Evolutionary conservation across 37 sponge, comb jelly and placozoan genomes (phyloP), one percentile per base, ranked within the genome.

Genomic region (Bolinopsis microptera): DNA sequence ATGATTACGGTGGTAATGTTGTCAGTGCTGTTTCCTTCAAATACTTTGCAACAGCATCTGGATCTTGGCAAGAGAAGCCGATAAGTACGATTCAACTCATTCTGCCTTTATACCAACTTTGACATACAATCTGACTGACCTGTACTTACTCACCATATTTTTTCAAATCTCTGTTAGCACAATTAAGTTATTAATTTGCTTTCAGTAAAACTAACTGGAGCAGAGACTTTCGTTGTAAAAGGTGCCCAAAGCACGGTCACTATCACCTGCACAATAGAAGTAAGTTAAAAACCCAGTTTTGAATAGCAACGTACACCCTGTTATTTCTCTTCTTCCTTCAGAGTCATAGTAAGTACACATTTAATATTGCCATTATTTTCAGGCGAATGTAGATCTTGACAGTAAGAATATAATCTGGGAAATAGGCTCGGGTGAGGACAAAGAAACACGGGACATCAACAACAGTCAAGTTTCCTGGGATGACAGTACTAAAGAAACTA

Each of bases 1-100:
- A 72, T 72, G 31, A 72, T n/a, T 72, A 72, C 18, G 75, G 75
- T 72, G 75, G 75, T 3, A 28, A 72, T n/a, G 75, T 72, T 30
- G 75, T 72, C 18, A 72, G 22, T 24, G 75, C 75, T 23, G 75
- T 72, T n/a, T 72, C 75, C 22, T 72, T 72, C 18, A n/a, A 72
- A 28, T 72, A 72, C 31, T 72, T 72, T 72, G 75, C 75, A 5
- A 72, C 75, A 23, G 75, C 13, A 72, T n/a, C 26, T n/a, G 75
- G 75, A 24, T 30, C 13, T 30, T 72, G 75, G 75, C 26, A n/a
- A n/a, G 75, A 72, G 31, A 28, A 72, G 31, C 75, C 75, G 26
- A 72, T 30, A 24, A n/a, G 75, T 72, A 28, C 13, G 31, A 28
- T 67, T 67, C 18, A 22, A 67, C 21, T 22, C 18, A 22, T 13